phyloP scores from a whole-genome alignment of 2,113 vertebrate species.

The Cryptomyrus ogoouensis region DNA sequence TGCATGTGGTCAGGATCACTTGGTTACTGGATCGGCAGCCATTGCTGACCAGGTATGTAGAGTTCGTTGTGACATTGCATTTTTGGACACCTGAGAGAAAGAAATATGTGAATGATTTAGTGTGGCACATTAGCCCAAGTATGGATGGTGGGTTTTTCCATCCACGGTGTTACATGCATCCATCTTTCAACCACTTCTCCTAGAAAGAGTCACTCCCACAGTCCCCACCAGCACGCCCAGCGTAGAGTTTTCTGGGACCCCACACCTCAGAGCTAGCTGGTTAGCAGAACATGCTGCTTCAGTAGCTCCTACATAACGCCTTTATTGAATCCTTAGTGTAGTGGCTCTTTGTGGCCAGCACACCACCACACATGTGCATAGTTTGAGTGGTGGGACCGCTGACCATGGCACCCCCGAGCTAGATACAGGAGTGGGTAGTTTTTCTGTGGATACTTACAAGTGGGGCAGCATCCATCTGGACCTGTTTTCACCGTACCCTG shows the following conservation, averaged over 20 bases:
- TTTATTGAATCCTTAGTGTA: background rate
- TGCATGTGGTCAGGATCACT: slow-evolving; percentile 66
- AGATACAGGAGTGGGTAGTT: background rate
- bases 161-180: background rate
- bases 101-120: background rate
- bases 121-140: background rate
- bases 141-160: background rate
- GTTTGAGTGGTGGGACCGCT: background rate
- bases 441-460: slow-evolving; percentile 50
- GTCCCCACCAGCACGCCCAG: background rate
- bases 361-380: background rate
- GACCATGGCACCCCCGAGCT: background rate
- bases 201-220: background rate
- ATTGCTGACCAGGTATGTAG: slow-evolving; percentile 46
- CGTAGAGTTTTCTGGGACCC: background rate
- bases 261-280: background rate
- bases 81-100: slow-evolving; percentile 41
- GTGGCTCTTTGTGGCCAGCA: background rate
- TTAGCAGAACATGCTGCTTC: background rate
- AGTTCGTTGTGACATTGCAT: slow-evolving; percentile 56
- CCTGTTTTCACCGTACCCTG: slow-evolving; percentile 57
- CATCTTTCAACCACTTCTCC: background rate
- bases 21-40: slow-evolving; percentile 56
- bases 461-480: slow-evolving; percentile 57
- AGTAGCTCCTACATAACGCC: background rate